Evolutionary conservation across 2,888 invertebrate species (phyloP), one percentile per base, ranked within the genome.

Genomic region (Drosophila fulvimacula): DNA sequence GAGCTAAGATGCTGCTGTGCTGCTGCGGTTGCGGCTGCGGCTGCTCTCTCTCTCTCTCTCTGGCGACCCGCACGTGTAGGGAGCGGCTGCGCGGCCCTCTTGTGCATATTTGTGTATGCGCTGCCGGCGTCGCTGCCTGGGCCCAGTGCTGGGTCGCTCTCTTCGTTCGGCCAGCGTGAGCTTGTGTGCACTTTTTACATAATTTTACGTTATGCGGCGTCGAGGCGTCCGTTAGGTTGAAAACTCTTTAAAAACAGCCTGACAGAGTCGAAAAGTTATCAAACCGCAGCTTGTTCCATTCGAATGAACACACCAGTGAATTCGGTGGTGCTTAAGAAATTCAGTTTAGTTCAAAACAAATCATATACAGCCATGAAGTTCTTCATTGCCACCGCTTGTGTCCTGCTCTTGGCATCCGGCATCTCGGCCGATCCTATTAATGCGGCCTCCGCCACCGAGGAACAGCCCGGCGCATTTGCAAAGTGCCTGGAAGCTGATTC

Each of bases 401-500:
- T 91, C 88, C 90, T 91, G 79, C 82, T 91, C 42, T 86, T 91
- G 85, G 90, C 89, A 77, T 82, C 84, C 74, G 88, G 91, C 82
- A 90, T 91, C 78, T 86, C 84, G 56, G 91, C 90, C 79, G 90
- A 91, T 88, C 89, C 90, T 76, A 83, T 56, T 32, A 15, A 19
- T 32, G 32, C 55, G 84, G 87, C 76, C 38, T 70, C 79, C 46
- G 78, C 73, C 65, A 65, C 21, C 69, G 79, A 81, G 11, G 84
- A 85, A 66, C 83, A 86, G 74, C 68, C 90, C 56, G 92, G 93
- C 73, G 92, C 82, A 77, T 91, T 94, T 81, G 93, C 94, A 82
- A 93, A 94, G 79, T 95, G 95, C 87, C 92, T 95, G 73, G 92
- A 93, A 79, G 93, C 93, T 88, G 95, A 95, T 92, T 95, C 95